Conservation (phyloP, 2,888 invertebrate species). For the Adelognathus sp. region DNA sequence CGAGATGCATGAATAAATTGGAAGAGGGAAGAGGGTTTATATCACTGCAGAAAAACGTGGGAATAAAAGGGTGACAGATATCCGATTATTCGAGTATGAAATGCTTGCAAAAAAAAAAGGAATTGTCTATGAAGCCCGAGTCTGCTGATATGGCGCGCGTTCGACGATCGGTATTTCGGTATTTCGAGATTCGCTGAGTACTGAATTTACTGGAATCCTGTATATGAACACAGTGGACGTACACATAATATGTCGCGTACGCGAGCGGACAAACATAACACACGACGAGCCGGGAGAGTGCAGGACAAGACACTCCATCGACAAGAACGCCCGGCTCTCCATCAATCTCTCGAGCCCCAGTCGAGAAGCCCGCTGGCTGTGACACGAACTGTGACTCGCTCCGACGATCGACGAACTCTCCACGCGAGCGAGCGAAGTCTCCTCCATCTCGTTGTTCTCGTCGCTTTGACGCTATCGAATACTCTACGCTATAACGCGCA, state of each 20-base stretch:
- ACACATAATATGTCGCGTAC: not conserved
- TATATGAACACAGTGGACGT: not conserved
- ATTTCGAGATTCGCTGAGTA: conserved; percentile 29
- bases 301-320: not conserved
- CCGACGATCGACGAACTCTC: conserved; percentile 44
- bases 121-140: conserved; percentile 11
- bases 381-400: conserved; percentile 40
- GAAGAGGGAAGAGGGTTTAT: not conserved
- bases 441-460: not conserved
- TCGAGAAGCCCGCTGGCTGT: conserved; percentile 33
- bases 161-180: conserved; percentile 39
- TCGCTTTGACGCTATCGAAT: not conserved
- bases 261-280: not conserved
- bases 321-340: conserved; percentile 27
- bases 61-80: not conserved
- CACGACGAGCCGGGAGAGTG: not conserved
- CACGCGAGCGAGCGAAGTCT: not conserved
- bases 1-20: not conserved
- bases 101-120: conserved; percentile 30
- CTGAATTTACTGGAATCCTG: not conserved
- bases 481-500: not conserved
- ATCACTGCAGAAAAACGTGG: not conserved
- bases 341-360: conserved; percentile 47
- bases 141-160: conserved; percentile 16
- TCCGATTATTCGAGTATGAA: conserved; percentile 33